A percentile compares a stretch with the other conserved stretches of the same genome.
phyloP scores from a whole-genome alignment of 2,888 invertebrate species.

The Dryococelus australis region DNA sequence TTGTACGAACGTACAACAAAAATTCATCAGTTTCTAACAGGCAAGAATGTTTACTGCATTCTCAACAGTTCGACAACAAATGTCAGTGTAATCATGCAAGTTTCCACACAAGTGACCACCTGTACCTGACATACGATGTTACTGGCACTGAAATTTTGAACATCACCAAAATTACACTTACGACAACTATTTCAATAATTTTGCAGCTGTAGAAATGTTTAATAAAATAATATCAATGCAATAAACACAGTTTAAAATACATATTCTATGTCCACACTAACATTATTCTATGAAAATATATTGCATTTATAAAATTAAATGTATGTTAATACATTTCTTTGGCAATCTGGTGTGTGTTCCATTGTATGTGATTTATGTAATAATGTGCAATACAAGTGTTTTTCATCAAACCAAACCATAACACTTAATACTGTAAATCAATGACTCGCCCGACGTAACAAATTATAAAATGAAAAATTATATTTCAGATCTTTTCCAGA shows the following conservation, averaged over 20 bases:
- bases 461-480: background rate
- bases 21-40: background rate
- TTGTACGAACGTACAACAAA: background rate
- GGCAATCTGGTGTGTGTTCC: conserved; percentile 16
- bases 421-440: background rate
- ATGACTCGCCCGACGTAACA: background rate
- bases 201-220: background rate
- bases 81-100: too few species aligned
- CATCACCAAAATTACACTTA: background rate
- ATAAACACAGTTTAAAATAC: background rate
- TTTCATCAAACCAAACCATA: background rate
- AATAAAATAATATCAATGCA: background rate
- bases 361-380: background rate
- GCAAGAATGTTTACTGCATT: background rate
- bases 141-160: background rate
- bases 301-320: conserved; percentile 8
- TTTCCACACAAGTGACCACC: too few species aligned
- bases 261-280: background rate
- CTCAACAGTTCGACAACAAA: background rate
- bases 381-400: background rate
- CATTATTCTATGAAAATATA: background rate
- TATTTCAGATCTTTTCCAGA: background rate
- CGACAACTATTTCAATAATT: background rate
- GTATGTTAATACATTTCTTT: background rate
- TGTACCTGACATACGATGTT: background rate